Base-by-base conservation (phyloP, 2,797 vertebrate genomes). In the Paramormyrops hopkinsi region DNA sequence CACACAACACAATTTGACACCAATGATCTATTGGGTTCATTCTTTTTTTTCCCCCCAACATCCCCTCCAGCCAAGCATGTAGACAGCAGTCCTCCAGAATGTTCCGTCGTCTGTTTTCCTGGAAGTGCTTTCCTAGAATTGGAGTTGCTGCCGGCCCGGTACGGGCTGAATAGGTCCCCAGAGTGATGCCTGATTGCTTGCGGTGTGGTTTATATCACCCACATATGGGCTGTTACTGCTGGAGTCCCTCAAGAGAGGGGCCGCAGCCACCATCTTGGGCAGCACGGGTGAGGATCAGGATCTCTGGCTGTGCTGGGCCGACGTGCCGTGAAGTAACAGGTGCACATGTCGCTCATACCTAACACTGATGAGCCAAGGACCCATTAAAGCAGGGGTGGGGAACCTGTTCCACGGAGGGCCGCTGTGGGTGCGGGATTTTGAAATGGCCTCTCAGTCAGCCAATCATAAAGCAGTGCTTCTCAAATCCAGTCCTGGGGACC, bases 141-240 rank as follows among this genome's bases (percentile, higher is more conserved):
- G 17, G 14, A 79, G 41, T 4, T 4, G 19, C n/a, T 84, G 19
- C 82, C 82, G 92, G 90, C 87, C 91, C 89, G 89, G 92, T 93
- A 94, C 93, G 83, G 90, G n/a, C 86, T 89, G 93, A 93, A 92
- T 92, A 92, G 92, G 91, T 91, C 92, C 89, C 91, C 89, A 62
- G 53, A 90, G 90, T 86, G 50, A 2, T 41, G 65, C 14, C 85
- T 85, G 91, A 19, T 59, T 83, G 84, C 83, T 88, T 76, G 83
- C 4, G 41, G 90, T 84, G 88, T 85, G 33, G 29, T 65, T 89
- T 8, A 83, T 73, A 51, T 56, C 86, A 22, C 22, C 1, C 4
- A 85, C 2, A 41, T 82, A 37, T n/a, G 86, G 89, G 89, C 53
- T 83, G 1, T 91, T 90, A 50, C 0, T 0, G 19, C 25, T 7